phyloP scores from a whole-genome alignment of 2,888 invertebrate species.

The Tiliacea citrago region DNA sequence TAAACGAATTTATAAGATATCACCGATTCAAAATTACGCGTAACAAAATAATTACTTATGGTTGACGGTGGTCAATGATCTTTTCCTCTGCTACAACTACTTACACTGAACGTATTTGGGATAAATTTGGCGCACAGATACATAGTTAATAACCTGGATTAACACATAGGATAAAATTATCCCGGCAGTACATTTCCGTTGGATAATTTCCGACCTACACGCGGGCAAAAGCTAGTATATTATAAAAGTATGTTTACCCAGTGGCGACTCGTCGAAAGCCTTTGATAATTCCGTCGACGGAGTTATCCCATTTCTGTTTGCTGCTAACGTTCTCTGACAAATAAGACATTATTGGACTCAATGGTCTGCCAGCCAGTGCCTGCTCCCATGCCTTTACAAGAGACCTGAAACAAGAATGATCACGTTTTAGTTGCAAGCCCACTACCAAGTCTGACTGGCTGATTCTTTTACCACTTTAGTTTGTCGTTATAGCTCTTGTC shows the following conservation, averaged over 20 bases:
- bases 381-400: constrained; percentile 95
- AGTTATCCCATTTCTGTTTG: constrained; percentile 79
- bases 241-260: constrained; percentile 83
- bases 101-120: too few species aligned
- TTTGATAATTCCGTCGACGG: constrained; percentile 88
- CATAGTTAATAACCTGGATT: too few species aligned
- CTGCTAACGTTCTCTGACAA: constrained; percentile 70
- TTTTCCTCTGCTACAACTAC: too few species aligned
- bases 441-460: background rate
- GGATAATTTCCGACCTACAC: too few species aligned
- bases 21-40: too few species aligned
- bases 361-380: constrained; percentile 88
- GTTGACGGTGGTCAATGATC: too few species aligned
- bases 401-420: constrained; percentile 85
- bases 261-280: constrained; percentile 91
- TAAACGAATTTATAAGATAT: too few species aligned
- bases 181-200: too few species aligned
- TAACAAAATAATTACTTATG: too few species aligned
- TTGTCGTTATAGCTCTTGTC: background rate
- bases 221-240: too few species aligned
- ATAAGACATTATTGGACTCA: constrained; percentile 92
- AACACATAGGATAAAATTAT: too few species aligned
- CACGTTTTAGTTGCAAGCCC: background rate
- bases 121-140: too few species aligned
- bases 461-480: background rate